These are phyloP conservation scores for Pollenia labialis DNA, from an alignment of 2,888 invertebrate species.

Conservation along the genomic window DNA sequence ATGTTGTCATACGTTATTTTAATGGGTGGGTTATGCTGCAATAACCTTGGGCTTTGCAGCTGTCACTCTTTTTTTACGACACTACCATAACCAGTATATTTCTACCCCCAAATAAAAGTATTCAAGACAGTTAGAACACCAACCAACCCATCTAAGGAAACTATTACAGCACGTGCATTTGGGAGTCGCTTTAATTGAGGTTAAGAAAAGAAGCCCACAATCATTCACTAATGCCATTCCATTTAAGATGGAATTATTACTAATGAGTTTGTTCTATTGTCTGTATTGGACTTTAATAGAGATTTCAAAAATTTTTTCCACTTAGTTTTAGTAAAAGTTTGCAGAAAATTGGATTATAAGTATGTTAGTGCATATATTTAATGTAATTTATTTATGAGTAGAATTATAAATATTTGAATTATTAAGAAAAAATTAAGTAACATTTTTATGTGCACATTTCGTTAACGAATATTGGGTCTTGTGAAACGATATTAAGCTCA, in stretches of 20 bases:
- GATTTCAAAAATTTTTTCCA: slow-evolving; percentile 19
- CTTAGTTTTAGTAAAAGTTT: slow-evolving; percentile 12
- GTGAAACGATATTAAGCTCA: no score
- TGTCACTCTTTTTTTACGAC: slow-evolving; percentile 70
- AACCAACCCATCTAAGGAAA: slow-evolving; percentile 14
- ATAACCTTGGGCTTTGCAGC: slow-evolving; percentile 74
- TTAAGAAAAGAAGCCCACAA: slow-evolving; percentile 57
- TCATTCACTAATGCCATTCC: slow-evolving; percentile 43
- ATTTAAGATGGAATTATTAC: slow-evolving; percentile 55
- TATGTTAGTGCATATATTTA: neutral
- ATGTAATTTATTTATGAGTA: neutral
- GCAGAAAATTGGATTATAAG: neutral
- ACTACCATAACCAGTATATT: slow-evolving; percentile 35
- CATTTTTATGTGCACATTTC: no score
- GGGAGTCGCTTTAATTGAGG: slow-evolving; percentile 66
- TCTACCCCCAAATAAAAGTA: neutral
- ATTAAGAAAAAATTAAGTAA: no score
- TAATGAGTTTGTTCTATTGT: slow-evolving; percentile 63
- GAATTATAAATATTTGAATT: no score
- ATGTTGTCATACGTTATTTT: slow-evolving; percentile 31
- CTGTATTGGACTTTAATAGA: slow-evolving; percentile 62
- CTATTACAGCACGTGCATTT: slow-evolving; percentile 56
- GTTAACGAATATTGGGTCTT: no score
- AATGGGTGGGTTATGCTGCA: slow-evolving; percentile 61
- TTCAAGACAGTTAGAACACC: neutral